These are phyloP conservation scores for Carcinoscorpius rotundicauda DNA, from an alignment of 1,140 invertebrate genomes.

Conservation along the genomic window DNA sequence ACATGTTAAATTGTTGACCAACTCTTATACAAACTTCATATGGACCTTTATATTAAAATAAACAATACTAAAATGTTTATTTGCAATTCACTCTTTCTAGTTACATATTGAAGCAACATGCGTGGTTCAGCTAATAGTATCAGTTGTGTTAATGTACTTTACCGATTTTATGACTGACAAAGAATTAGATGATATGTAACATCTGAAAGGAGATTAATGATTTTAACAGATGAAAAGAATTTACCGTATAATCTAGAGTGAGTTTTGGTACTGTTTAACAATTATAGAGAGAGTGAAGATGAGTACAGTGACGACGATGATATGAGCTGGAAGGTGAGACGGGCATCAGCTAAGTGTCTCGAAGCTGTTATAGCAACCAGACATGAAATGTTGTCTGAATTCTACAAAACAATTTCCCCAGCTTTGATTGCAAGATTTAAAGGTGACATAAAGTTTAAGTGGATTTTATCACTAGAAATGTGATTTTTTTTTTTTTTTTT, in stretches of 20 bases:
- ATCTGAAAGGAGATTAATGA: neutral
- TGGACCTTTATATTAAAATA: too few species aligned
- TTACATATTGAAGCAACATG: too few species aligned
- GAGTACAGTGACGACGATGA: constrained; percentile 98
- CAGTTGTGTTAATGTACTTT: too few species aligned
- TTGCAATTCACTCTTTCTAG: too few species aligned
- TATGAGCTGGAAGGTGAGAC: constrained; percentile 95
- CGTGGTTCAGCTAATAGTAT: too few species aligned
- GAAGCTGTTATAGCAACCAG: constrained; percentile 87
- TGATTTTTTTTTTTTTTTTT: too few species aligned
- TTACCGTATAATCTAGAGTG: neutral
- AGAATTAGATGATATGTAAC: too few species aligned
- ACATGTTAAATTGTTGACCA: too few species aligned
- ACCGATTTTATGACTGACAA: too few species aligned
- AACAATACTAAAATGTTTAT: too few species aligned
- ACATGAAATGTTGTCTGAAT: constrained; percentile 76
- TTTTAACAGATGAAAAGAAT: neutral
- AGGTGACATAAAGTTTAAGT: constrained; percentile 36
- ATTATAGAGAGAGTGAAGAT: constrained; percentile 62
- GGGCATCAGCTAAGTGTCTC: constrained; percentile 92
- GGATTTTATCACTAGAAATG: too few species aligned
- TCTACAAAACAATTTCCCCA: constrained; percentile 79
- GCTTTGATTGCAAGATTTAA: constrained; percentile 84
- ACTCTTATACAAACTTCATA: too few species aligned
- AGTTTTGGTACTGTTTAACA: neutral